Conservation (phyloP, 2,113 vertebrate species). For the Lichenostomus cassidix region DNA sequence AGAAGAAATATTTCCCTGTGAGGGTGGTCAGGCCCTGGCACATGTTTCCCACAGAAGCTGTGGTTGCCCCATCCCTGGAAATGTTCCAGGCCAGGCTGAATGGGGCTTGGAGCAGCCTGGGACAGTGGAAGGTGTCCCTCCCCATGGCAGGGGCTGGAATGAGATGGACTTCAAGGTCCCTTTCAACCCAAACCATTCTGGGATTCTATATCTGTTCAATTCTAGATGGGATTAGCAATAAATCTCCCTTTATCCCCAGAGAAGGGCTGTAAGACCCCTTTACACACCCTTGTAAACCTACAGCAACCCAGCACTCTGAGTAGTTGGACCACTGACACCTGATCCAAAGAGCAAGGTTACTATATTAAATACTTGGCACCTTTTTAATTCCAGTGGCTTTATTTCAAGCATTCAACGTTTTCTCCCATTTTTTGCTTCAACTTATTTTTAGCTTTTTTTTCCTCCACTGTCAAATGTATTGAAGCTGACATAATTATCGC, state of each 20-base stretch:
- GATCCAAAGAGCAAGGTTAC: not conserved
- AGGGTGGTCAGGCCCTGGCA: not conserved
- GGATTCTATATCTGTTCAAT: not conserved
- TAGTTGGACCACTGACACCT: not conserved
- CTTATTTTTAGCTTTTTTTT: slow-evolving; percentile 72
- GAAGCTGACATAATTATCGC: slow-evolving; percentile 78
- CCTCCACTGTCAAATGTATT: slow-evolving; percentile 57
- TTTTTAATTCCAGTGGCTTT: not conserved
- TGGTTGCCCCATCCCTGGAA: not conserved
- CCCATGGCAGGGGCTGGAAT: not conserved
- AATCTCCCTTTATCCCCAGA: not conserved
- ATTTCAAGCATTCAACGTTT: slow-evolving; percentile 62
- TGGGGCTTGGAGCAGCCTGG: accelerated
- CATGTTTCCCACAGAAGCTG: not conserved
- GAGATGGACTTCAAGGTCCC: not conserved
- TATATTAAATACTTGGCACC: not conserved
- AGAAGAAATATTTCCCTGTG: not conserved
- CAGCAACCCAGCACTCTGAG: not conserved
- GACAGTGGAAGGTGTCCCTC: not conserved
- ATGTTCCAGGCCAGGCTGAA: accelerated
- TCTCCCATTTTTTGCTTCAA: slow-evolving; percentile 59
- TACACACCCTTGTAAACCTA: not conserved
- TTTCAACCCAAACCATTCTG: not conserved
- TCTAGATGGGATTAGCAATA: not conserved
- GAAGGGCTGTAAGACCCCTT: not conserved